phyloP scores from a whole-genome alignment of 2,113 vertebrate species.

The Sisor rabdophorus region DNA sequence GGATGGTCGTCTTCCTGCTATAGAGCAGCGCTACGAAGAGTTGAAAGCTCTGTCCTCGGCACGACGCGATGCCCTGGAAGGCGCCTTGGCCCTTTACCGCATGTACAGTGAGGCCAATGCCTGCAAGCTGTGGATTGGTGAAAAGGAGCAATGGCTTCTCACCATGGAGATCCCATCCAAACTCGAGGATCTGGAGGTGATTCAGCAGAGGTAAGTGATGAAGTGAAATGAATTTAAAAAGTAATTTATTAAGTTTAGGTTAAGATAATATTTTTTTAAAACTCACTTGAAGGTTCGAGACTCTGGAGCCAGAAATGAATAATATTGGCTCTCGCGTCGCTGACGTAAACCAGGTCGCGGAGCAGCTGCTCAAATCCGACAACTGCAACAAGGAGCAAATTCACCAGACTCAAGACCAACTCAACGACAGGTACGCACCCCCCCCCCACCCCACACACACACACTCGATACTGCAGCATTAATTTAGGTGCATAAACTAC shows the following conservation, averaged over 20 bases:
- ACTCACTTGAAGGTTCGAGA: constrained; percentile 81
- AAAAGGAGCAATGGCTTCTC: constrained; percentile 91
- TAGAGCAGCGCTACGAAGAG: constrained; percentile 80
- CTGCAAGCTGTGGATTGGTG: constrained; percentile 88
- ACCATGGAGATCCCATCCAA: constrained; percentile 82
- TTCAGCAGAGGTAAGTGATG: constrained; percentile 81
- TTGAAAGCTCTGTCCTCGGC: constrained; percentile 71
- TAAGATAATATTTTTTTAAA: too few relatives aligned
- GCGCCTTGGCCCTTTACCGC: constrained; percentile 79
- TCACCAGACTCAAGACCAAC: constrained; percentile 76
- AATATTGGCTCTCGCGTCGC: constrained; percentile 75
- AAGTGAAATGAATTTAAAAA: background rate
- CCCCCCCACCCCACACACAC: background rate
- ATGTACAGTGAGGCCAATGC: constrained; percentile 91
- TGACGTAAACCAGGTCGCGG: constrained; percentile 79
- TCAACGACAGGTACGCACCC: constrained; percentile 68
- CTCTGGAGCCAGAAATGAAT: constrained; percentile 92
- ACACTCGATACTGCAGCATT: background rate
- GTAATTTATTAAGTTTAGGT: too few relatives aligned
- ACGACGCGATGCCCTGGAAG: constrained; percentile 78
- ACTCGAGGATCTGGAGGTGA: constrained; percentile 92
- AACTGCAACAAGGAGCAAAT: constrained; percentile 80
- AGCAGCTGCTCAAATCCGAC: constrained; percentile 76
- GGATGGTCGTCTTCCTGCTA: constrained; percentile 73
- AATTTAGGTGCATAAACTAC: too few relatives aligned